Conservation (phyloP, 2,888 invertebrate genomes). For the Argyresthia goedartella region DNA sequence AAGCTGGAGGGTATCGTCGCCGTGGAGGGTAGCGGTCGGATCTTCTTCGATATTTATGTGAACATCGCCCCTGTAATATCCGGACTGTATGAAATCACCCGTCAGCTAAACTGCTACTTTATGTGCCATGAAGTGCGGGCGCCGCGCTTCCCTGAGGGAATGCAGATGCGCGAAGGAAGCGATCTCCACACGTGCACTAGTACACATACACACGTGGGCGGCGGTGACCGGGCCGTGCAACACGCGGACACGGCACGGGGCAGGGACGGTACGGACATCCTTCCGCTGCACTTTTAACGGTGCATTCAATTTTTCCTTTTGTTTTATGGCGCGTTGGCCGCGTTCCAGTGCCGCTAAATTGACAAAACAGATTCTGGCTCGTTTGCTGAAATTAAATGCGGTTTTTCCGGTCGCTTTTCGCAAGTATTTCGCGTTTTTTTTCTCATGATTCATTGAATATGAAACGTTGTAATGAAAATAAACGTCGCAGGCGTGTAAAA, state of each 20-base stretch:
- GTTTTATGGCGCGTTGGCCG: conserved; percentile 5
- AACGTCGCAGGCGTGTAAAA: not conserved
- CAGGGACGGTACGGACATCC: conserved; percentile 11
- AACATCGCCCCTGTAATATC: too few species aligned
- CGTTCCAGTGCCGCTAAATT: conserved; percentile 8
- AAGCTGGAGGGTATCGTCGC: too few species aligned
- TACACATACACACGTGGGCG: too few species aligned
- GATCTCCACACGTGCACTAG: too few species aligned
- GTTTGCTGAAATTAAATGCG: conserved; percentile 9
- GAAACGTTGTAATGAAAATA: not conserved
- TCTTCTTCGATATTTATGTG: too few species aligned
- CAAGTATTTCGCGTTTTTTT: not conserved
- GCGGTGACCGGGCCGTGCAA: too few species aligned
- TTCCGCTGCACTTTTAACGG: conserved; percentile 12
- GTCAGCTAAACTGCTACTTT: too few species aligned
- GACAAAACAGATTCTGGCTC: conserved; percentile 14
- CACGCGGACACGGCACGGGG: not conserved
- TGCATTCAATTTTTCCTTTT: conserved; percentile 13
- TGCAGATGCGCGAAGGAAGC: too few species aligned
- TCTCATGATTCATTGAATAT: not conserved
- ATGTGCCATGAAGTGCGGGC: too few species aligned
- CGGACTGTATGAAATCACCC: too few species aligned
- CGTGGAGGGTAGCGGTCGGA: too few species aligned
- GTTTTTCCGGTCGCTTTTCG: conserved; percentile 3
- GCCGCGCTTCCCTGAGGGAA: too few species aligned